Evolutionary conservation across 2,888 invertebrate genomes (phyloP), one percentile per base, ranked within the genome.

Genomic region (Diarsia mendica): DNA sequence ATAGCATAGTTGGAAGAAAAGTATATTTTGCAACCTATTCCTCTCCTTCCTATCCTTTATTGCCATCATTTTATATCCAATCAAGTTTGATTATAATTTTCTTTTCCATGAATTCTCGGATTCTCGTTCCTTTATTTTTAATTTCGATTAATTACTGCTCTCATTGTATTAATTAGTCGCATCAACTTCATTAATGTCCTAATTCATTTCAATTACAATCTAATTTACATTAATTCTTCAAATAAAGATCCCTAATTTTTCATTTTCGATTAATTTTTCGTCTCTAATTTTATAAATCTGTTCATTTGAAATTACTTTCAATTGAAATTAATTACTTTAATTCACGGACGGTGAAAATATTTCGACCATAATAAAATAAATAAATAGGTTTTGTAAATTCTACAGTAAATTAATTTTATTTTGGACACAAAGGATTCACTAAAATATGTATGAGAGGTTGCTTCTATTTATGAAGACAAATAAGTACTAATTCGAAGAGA

Each of bases 181-280:
- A 77, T 84, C 63, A 63, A 77, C 58, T 77, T 71, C 63, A 53
- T 73, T 83, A 83, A 80, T 77, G 71, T 55, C 23, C 72, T 71
- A 77, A 84, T 84, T 83, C 33, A 77, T 84, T 71, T 83, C 70
- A 83, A 83, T 83, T 73, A 63, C 55, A 77, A 71, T 71, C 51
- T 83, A 77, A 83, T 80, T 74, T 67, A 48, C 72, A 65, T 71
- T 48, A 64, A 80, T 82, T 80, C 23, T 20, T 79, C 55, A 71
- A 70, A 75, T 74, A 58, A 49, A 64, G 46, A 49, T 67, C 20
- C 44, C 71, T 20, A 78, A 80, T 80, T 75, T 85, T 70, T 75
- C 73, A 72, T 68, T 83, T 74, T 63, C 72, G 70, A 73, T 68
- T 51, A 79, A 74, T 79, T 72, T 63, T 75, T 60, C 39, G 28